Evolutionary conservation across 2,797 vertebrate species (phyloP), one percentile per base, ranked within the genome.

Genomic region (Crypturellus tataupa): DNA sequence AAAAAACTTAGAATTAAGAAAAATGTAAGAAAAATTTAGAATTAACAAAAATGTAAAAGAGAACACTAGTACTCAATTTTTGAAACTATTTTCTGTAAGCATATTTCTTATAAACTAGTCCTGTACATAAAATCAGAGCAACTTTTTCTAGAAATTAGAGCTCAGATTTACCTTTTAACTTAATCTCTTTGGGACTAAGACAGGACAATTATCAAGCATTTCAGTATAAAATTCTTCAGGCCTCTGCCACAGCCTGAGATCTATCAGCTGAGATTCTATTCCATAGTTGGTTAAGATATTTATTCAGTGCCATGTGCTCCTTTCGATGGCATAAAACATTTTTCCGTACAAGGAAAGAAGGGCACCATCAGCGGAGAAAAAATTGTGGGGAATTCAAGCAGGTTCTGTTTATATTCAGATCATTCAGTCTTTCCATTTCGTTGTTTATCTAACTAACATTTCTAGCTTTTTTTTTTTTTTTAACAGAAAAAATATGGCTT

Each of bases 341-440:
- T 76, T 10, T 63, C 58, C 2, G 0, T 83, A 55, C 47, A 86
- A 67, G 85, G 68, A 69, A 93, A 96, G 47, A 53, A 94, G 93
- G 95, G 71, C 9, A 29, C 17, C 55, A 62, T 59, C 51, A n/a
- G 24, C 21, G 70, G 55, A 51, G 68, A 81, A 56, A 71, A 81
- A 94, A 44, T 13, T n/a, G 16, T 24, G 56, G 64, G 72, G 59
- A 89, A 71, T 20, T 82, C 63, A 69, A 1, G 12, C 35, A 70
- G 21, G n/a, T 51, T 88, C 19, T 80, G 7, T 85, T 91, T 87
- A 8, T 73, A 55, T 82, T 90, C 94, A 77, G 37, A 33, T 89
- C 51, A 25, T 80, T 77, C 47, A 77, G 37, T 65, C 58, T 88
- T 97, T 96, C 71, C 67, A 75, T 93, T 93, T 90, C 85, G 69